These are phyloP conservation scores for Caenorhabditis sp. DNA, from an alignment of 2,888 invertebrate species.

Conservation along the genomic window DNA sequence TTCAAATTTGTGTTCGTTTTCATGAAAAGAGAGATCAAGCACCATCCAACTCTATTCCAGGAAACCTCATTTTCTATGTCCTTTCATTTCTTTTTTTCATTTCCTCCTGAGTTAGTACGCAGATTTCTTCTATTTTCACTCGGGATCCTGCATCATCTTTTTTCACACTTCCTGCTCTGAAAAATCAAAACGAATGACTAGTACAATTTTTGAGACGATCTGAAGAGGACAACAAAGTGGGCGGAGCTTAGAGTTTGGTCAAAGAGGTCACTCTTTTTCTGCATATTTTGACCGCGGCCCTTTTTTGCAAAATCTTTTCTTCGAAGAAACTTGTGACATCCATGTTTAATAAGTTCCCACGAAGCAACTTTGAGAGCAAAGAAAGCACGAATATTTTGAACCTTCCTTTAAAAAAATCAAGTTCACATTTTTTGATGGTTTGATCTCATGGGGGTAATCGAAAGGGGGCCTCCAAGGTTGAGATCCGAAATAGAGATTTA, in stretches of 20 bases:
- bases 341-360: constrained; percentile 40
- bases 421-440: constrained; percentile 2
- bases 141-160: not conserved
- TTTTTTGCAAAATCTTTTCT: constrained; percentile 24
- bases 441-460: not conserved
- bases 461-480: not conserved
- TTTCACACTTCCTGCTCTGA: not conserved
- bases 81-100: not conserved
- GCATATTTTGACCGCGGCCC: not conserved
- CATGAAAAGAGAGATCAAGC: constrained; percentile 8
- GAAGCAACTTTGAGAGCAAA: constrained; percentile 8
- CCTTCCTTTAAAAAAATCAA: not conserved
- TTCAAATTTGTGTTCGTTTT: not conserved
- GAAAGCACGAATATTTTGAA: not conserved
- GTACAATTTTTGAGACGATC: not conserved
- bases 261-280: not conserved
- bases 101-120: constrained; percentile 8
- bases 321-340: constrained; percentile 26
- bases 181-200: constrained; percentile 3
- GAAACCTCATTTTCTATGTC: constrained; percentile 7
- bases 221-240: too few relatives aligned
- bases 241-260: too few relatives aligned
- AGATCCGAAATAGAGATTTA: not conserved
- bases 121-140: not conserved
- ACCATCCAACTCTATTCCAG: constrained; percentile 8